These are phyloP conservation scores for Myotis pilosus DNA, from an alignment of 2,797 vertebrate genomes.

Conservation along the genomic window DNA sequence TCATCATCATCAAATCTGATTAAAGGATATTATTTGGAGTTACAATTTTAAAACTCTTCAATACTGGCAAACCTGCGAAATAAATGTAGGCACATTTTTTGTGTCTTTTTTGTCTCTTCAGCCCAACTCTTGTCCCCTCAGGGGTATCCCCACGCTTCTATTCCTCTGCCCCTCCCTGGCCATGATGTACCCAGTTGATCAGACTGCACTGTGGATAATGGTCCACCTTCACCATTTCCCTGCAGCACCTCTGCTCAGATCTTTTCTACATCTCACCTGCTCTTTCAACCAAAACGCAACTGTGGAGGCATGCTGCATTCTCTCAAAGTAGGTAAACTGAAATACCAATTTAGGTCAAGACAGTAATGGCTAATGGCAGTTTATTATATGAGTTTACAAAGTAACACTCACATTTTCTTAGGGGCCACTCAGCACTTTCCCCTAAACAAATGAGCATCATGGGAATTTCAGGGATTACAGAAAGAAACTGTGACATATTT, in stretches of 20 bases:
- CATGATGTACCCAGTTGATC: neutral
- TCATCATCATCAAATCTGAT: neutral
- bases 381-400: neutral
- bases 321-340: neutral
- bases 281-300: slow-evolving; percentile 1
- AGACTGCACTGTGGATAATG: neutral
- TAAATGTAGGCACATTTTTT: neutral
- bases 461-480: neutral
- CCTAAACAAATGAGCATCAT: neutral
- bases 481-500: neutral
- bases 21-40: neutral
- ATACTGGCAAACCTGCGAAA: neutral
- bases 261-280: neutral
- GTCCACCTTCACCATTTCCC: neutral
- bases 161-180: neutral
- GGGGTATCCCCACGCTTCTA: neutral
- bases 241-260: neutral
- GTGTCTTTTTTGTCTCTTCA: neutral
- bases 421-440: neutral
- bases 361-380: neutral
- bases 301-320: neutral
- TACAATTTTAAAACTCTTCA: neutral
- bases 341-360: neutral
- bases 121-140: neutral
- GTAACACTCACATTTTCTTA: neutral